These are phyloP conservation scores for Nannoperca obscura DNA, from an alignment of 2,797 vertebrate genomes.

Conservation along the genomic window DNA sequence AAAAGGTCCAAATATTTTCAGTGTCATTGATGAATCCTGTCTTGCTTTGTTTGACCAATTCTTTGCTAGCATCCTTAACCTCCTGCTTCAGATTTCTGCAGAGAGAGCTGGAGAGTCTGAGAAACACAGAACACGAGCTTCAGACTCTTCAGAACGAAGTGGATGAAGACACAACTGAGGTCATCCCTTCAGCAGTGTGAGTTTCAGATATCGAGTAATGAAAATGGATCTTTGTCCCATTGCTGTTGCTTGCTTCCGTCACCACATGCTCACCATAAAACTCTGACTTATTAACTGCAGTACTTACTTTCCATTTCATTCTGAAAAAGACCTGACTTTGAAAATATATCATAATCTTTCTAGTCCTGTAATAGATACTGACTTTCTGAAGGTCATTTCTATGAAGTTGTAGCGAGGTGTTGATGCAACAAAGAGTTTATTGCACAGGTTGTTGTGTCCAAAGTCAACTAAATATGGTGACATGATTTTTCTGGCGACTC, in stretches of 20 bases:
- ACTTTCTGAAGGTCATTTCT: neutral
- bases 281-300: neutral
- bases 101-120: constrained; percentile 82
- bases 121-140: constrained; percentile 78
- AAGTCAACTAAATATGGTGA: neutral
- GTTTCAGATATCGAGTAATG: constrained; percentile 31
- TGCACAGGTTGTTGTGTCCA: neutral
- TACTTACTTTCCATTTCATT: neutral
- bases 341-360: neutral
- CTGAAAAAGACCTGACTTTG: neutral
- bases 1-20: neutral
- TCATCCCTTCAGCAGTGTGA: constrained; percentile 89
- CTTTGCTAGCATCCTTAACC: constrained; percentile 60
- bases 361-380: neutral
- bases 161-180: constrained; percentile 87
- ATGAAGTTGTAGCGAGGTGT: neutral
- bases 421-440: neutral
- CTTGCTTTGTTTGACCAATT: neutral
- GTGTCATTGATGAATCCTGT: neutral
- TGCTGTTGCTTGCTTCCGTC: neutral
- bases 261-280: no score
- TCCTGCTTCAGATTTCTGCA: constrained; percentile 80
- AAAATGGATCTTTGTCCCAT: neutral
- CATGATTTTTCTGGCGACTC: neutral
- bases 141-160: constrained; percentile 83